Percentiles rank a stretch among this genome's conserved stretches.
Evolutionary conservation across 2,888 invertebrate genomes (phyloP).

Genomic region (Andricus quercusramuli): DNA sequence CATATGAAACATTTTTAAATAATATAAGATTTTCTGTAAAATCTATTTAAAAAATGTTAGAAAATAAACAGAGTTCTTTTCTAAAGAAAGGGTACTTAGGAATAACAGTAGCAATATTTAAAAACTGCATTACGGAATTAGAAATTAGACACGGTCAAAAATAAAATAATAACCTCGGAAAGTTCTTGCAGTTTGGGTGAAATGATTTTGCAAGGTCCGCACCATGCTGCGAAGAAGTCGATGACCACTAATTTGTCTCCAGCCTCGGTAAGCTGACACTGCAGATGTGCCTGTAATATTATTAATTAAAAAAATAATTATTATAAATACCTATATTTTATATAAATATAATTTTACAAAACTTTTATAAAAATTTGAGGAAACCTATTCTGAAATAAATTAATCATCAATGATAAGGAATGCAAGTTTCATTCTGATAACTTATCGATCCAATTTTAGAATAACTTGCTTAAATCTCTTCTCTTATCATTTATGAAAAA

Average conservation of each 20-base stretch:
- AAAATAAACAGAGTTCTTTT: too few relatives aligned
- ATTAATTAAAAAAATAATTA: neutral
- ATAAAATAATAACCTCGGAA: conserved; percentile 78
- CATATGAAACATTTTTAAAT: too few relatives aligned
- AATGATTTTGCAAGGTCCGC: conserved; percentile 95
- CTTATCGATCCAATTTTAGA: conserved; percentile 28
- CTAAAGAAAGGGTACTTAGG: too few relatives aligned
- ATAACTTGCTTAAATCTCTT: neutral
- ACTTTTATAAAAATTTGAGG: neutral
- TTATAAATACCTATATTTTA: neutral
- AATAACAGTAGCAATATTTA: too few relatives aligned
- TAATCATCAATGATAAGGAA: neutral
- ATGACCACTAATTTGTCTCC: conserved; percentile 90
- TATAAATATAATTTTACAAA: too few relatives aligned
- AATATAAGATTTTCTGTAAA: too few relatives aligned
- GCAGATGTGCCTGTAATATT: neutral
- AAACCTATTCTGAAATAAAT: neutral
- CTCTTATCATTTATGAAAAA: neutral
- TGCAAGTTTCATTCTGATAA: neutral
- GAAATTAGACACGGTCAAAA: neutral
- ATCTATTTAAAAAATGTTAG: too few relatives aligned
- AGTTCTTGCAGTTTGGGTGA: conserved; percentile 89
- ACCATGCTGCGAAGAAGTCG: conserved; percentile 96
- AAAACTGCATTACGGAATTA: neutral
- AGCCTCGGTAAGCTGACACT: conserved; percentile 84